Evolutionary conservation across 2,888 invertebrate species (phyloP).

Genomic region (Xestoiulus laeticollis): DNA sequence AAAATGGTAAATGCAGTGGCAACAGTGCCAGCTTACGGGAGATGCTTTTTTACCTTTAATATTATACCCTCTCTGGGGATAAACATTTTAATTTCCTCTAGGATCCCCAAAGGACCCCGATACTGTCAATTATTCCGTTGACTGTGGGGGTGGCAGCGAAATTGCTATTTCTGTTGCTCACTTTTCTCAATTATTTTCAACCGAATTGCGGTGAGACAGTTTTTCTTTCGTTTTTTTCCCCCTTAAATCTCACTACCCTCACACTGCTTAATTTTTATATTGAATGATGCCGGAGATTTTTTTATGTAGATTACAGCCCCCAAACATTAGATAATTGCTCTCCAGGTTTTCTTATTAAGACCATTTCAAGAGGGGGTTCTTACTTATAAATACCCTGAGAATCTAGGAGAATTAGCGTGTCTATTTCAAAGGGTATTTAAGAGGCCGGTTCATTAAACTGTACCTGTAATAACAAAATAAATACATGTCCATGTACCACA

Average conservation of each 20-base stretch:
- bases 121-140: slow-evolving; percentile 38
- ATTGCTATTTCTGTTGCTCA: not conserved
- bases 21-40: not conserved
- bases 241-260: not conserved
- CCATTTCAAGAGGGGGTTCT: not conserved
- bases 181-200: not conserved
- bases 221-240: not conserved
- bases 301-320: not conserved
- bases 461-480: no score
- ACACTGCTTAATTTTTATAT: not conserved
- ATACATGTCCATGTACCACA: no score
- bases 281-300: not conserved
- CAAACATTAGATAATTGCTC: not conserved
- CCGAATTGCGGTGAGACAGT: not conserved
- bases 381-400: no score
- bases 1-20: not conserved
- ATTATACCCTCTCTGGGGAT: not conserved
- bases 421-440: no score
- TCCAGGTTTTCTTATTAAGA: not conserved
- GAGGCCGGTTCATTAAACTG: no score
- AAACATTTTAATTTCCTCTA: slow-evolving; percentile 42
- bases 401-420: no score
- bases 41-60: not conserved
- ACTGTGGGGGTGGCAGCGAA: not conserved
- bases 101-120: slow-evolving; percentile 1